Percentiles rank a stretch among this genome's conserved stretches.
Evolutionary conservation across 2,113 vertebrate genomes (phyloP).

Genomic region (Phalacrocorax carbo): DNA sequence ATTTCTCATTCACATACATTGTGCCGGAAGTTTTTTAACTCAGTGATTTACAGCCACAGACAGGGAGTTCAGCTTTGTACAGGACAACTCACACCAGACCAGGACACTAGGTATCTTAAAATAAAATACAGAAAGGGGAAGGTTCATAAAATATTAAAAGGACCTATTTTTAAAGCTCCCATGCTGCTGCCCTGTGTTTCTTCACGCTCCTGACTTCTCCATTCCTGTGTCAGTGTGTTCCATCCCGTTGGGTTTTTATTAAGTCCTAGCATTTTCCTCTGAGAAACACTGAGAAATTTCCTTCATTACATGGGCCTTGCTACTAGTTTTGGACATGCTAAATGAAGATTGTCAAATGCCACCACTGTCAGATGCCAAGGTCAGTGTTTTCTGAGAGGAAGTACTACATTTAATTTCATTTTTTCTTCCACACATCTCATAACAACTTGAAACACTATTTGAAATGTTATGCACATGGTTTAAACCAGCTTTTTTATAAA

Average conservation of each 20-base stretch:
- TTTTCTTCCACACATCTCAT: background rate
- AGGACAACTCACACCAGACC: background rate
- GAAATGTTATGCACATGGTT: background rate
- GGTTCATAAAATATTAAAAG: background rate
- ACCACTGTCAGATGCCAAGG: background rate
- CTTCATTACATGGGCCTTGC: background rate
- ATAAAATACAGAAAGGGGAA: background rate
- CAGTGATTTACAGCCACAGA: background rate
- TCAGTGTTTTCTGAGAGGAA: background rate
- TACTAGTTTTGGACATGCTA: background rate
- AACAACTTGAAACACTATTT: background rate
- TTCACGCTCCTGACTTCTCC: background rate
- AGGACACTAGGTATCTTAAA: background rate
- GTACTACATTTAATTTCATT: background rate
- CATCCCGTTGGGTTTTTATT: background rate
- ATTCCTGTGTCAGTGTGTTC: background rate
- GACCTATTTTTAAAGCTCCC: background rate
- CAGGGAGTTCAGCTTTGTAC: background rate
- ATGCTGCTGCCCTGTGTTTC: background rate
- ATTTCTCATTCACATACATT: background rate
- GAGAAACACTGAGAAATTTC: background rate
- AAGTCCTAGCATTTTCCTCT: background rate
- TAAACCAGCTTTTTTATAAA: background rate
- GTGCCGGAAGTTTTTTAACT: background rate
- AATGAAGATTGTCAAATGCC: background rate